Conservation (phyloP, 2,113 vertebrate genomes). For the Callionymus lyra region DNA sequence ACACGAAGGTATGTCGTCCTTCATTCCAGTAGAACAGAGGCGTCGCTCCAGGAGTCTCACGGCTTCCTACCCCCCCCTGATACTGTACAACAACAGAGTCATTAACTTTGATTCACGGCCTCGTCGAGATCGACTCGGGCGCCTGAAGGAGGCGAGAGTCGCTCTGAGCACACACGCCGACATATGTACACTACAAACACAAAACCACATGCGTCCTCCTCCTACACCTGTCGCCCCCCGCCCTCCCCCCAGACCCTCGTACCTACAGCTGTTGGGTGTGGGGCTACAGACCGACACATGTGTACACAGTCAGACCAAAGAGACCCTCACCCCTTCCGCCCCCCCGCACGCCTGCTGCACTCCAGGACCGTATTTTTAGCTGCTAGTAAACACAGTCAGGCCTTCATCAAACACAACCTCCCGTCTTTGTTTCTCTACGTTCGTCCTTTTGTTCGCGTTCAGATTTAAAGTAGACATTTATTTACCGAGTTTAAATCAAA, state of each 20-base stretch:
- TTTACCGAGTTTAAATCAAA: too few relatives aligned
- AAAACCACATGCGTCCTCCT: conserved; percentile 12
- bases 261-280: conserved; percentile 43
- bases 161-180: too few relatives aligned
- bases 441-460: conserved; percentile 21
- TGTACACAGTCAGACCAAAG: conserved; percentile 3
- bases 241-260: conserved; percentile 11
- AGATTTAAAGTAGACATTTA: too few relatives aligned
- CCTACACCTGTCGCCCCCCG: conserved; percentile 44
- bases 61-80: neutral
- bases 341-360: conserved; percentile 17
- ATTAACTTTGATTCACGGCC: conserved; percentile 38
- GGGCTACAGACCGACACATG: conserved; percentile 27
- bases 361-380: conserved; percentile 59
- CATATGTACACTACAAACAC: conserved; percentile 33
- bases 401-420: conserved; percentile 33
- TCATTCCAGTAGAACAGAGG: too few relatives aligned
- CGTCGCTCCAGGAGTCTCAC: too few relatives aligned
- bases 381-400: conserved; percentile 47
- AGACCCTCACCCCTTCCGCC: neutral
- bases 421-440: neutral
- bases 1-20: too few relatives aligned
- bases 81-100: conserved; percentile 33
- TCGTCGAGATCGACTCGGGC: conserved; percentile 35
- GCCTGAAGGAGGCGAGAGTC: conserved; percentile 15